A percentile compares a stretch with the other conserved stretches of the same genome.
Evolutionary conservation across 2,888 invertebrate genomes (phyloP).

Genomic region (Zelleria hepariella): DNA sequence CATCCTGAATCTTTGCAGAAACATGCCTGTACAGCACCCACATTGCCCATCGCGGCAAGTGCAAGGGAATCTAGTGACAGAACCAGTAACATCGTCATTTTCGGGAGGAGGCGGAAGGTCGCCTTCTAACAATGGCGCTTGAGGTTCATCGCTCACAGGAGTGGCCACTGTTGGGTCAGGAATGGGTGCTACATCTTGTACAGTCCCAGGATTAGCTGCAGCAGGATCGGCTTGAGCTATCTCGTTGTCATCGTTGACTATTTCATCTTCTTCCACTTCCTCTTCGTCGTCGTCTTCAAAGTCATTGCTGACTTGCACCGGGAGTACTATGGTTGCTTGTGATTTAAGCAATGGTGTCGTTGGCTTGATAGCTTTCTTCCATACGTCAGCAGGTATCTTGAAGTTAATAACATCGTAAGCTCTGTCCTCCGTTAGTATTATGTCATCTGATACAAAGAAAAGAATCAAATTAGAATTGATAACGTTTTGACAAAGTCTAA

Average conservation of each 20-base stretch:
- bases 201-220: slow-evolving; percentile 9
- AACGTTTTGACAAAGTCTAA: not conserved
- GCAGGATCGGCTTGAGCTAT: slow-evolving; percentile 18
- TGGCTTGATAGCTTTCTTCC: slow-evolving; percentile 47
- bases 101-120: slow-evolving; percentile 17
- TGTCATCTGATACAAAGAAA: slow-evolving; percentile 29
- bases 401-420: slow-evolving; percentile 45
- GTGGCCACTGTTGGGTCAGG: slow-evolving; percentile 6
- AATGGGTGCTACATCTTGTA: not conserved
- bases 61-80: slow-evolving; percentile 73
- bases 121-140: slow-evolving; percentile 30
- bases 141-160: slow-evolving; percentile 21
- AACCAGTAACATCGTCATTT: slow-evolving; percentile 38
- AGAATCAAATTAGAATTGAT: too few relatives aligned
- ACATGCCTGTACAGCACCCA: slow-evolving; percentile 77
- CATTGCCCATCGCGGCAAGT: slow-evolving; percentile 74
- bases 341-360: slow-evolving; percentile 56
- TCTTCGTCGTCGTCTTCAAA: slow-evolving; percentile 27
- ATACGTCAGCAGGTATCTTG: slow-evolving; percentile 41
- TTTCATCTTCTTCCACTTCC: slow-evolving; percentile 22
- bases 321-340: slow-evolving; percentile 50
- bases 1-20: slow-evolving; percentile 76
- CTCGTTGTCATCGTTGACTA: slow-evolving; percentile 21
- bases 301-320: slow-evolving; percentile 50
- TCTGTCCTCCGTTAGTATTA: slow-evolving; percentile 28